Base-by-base conservation (phyloP, 1,140 invertebrate species). In the Mesaphorura yosii region DNA sequence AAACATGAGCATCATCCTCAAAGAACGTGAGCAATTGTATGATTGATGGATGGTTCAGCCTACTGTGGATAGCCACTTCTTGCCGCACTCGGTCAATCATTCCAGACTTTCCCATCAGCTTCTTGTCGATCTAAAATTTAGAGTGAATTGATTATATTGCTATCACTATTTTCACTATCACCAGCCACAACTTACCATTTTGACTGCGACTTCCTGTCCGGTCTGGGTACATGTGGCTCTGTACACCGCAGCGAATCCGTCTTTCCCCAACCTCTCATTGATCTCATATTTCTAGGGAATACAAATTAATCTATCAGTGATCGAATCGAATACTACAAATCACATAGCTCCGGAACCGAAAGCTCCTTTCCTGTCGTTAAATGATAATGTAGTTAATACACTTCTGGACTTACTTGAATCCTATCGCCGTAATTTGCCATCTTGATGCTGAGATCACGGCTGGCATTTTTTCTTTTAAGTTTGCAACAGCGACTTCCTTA, bases 241-340 rank as follows among this genome's bases (percentile, higher is more conserved):
- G 72, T 90, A 91, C 10, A 95, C 91, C 69, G 80, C 80, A 34
- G 88, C 90, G 77, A 93, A 96, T 26, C 88, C 90, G 49, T 90
- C 91, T 72, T 85, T 88, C n/a, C 91, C 91, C 45, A 95, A 72
- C 66, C 87, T 73, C 73, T 89, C 80, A 51, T 81, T 71, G 53
- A 94, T 80, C 72, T 91, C 78, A 74, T 92, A 96, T 61, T 91
- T 84, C 87, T 93, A 70, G 61, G 79, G 76, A 50, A 44, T 40
- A 38, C 60, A 34, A 41, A n/a, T n/a, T n/a, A n/a, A n/a, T n/a
- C n/a, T n/a, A n/a, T n/a, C n/a, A n/a, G n/a, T n/a, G n/a, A n/a
- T n/a, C n/a, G n/a, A n/a, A n/a, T n/a, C n/a, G n/a, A 44, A 40
- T 6, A 42, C 14, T 51, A 20, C 26, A 19, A 53, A 27, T 45